Conservation (phyloP, 2,888 invertebrate genomes). For the Acleris emargana region DNA sequence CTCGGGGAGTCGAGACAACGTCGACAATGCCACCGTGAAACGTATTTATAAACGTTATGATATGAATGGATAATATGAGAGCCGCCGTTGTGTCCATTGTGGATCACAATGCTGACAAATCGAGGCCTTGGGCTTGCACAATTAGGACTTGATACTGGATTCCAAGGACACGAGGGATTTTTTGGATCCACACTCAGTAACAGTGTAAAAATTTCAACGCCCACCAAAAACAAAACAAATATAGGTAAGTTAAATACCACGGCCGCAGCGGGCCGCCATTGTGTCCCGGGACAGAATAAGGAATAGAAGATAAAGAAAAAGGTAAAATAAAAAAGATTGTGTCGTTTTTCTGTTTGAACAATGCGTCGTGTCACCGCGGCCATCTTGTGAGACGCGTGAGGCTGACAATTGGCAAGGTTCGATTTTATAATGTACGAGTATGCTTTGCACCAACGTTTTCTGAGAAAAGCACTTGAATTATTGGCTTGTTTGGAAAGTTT, state of each 20-base stretch:
- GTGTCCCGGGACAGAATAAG: conserved; percentile 67
- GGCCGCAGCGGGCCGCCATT: conserved; percentile 74
- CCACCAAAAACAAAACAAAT: conserved; percentile 44
- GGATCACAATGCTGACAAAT: conserved; percentile 53
- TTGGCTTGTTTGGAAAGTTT: conserved; percentile 35
- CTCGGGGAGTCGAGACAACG: conserved; percentile 75
- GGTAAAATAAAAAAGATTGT: conserved; percentile 76
- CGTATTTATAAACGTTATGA: conserved; percentile 81
- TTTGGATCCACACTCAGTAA: conserved; percentile 4
- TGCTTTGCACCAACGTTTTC: conserved; percentile 33
- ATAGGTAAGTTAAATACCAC: conserved; percentile 75
- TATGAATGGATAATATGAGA: conserved; percentile 80
- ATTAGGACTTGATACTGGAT: conserved; percentile 67
- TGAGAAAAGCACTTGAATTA: conserved; percentile 34
- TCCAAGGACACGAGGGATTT: conserved; percentile 47
- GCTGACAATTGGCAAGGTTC: conserved; percentile 39
- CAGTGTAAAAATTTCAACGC: conserved; percentile 32
- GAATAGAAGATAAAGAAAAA: conserved; percentile 65
- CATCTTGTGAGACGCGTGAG: conserved; percentile 58
- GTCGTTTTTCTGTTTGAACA: conserved; percentile 81
- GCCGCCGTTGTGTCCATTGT: conserved; percentile 64
- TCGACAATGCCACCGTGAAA: conserved; percentile 76
- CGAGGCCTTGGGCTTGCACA: conserved; percentile 71
- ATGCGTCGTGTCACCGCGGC: conserved; percentile 78
- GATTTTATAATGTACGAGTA: conserved; percentile 33